phyloP scores from a whole-genome alignment of 2,113 vertebrate genomes.

The Pseudopipra pipra region DNA sequence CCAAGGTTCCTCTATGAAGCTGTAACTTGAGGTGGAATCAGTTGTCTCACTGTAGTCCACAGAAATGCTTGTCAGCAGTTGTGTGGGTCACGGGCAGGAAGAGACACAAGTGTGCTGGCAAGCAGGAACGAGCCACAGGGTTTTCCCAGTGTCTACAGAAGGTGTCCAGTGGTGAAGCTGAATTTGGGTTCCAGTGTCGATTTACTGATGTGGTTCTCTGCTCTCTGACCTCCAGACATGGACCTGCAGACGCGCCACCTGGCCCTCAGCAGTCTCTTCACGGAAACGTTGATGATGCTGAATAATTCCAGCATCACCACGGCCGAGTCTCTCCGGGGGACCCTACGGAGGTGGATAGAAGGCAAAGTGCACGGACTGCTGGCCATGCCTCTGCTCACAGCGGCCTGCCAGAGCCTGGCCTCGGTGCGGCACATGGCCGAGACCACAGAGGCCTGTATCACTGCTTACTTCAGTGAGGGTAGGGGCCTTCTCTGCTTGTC shows the following conservation, averaged over 20 bases:
- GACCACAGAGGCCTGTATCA: constrained; percentile 90
- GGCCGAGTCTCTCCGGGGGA: constrained; percentile 84
- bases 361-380: constrained; percentile 79
- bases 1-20: not conserved
- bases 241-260: constrained; percentile 89
- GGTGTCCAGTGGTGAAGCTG: not conserved
- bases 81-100: not conserved
- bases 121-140: not conserved
- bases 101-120: not conserved
- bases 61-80: not conserved
- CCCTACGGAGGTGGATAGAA: constrained; percentile 84
- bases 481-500: not conserved
- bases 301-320: constrained; percentile 85
- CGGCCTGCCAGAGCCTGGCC: constrained; percentile 89
- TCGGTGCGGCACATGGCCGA: constrained; percentile 94
- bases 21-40: not conserved
- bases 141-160: not conserved
- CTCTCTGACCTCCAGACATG: constrained; percentile 71
- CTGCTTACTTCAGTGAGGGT: constrained; percentile 88
- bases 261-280: constrained; percentile 90
- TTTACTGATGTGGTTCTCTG: not conserved
- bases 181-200: rapidly evolving
- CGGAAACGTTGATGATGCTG: constrained; percentile 85
- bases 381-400: constrained; percentile 90
- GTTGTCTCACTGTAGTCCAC: rapidly evolving